Base-by-base conservation (phyloP, 2,888 invertebrate genomes). In the Hecatera dysodea region DNA sequence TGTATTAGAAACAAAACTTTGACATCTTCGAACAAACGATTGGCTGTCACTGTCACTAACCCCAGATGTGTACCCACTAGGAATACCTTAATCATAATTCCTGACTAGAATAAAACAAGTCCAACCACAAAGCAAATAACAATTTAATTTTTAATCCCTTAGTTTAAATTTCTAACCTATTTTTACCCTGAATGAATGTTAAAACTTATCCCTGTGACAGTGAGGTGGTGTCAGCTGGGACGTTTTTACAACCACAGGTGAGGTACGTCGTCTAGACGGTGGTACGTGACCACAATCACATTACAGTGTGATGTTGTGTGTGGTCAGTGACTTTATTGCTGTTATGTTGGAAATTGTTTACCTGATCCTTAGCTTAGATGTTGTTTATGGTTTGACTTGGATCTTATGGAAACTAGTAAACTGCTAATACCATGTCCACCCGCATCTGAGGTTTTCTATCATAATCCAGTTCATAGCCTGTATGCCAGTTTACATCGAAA, bases 321-420 rank as follows among this genome's bases (percentile, higher is more conserved):
- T 86, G 85, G 85, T 86, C 85, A 86, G 82, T 86, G 86, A 79
- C 85, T 76, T 78, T 82, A 71, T 33, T 67, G 70, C 42, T 56
- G 48, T 27, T 69, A 63, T 59, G 44, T 36, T 36, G 22, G 19
- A 72, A 48, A 72, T 60, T 29, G 2, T 24, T 56, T 48, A 50
- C 48, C 12, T 50, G 48, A 50, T 50, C 22, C 24, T 24, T 24
- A 24, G 48, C 12, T 22, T 39, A 39, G 39, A 9, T 19, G 44
- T 44, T 44, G 7, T 44, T n/a, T 22, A 2, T 22, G 46, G 46
- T 48, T 48, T 48, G n/a, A 48, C 46, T 48, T 4, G n/a, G 6
- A 22, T 22, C 12, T 11, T 22, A 11, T n/a, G 22, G 48, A 11
- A 11, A 2, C 11, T 48, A 48, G 48, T 48, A 22, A 48, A 48